Base-by-base conservation (phyloP, 1,140 invertebrate species). In the Neodiprion pinetum region DNA sequence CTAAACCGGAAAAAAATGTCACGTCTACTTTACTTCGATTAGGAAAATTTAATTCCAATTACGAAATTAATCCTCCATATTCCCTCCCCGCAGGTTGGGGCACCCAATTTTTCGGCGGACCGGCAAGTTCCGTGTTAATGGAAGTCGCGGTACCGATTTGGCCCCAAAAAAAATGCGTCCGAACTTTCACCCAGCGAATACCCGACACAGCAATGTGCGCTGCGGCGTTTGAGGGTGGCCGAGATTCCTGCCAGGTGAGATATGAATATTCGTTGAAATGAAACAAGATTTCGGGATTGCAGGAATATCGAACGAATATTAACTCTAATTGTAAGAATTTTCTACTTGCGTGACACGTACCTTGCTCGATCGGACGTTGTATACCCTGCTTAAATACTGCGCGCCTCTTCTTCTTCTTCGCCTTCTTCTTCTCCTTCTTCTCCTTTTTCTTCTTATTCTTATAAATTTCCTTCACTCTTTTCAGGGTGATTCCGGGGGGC, bases 401-500 rank as follows among this genome's bases (percentile, higher is more conserved):
- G 28, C 28, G 5, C 28, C 28, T 40, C 28, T 40, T 40, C 28
- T 40, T 40, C 28, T 40, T 40, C 28, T 40, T 40, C 28, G 0
- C 0, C 28, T 40, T 40, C 28, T 40, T 40, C 28, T 4, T 40
- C 28, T 40, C 0, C 28, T 40, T 40, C 5, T 40, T 40, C 28
- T 40, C 5, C 28, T 40, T 40, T 1, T 40, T 40, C 28, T 40
- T 40, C 28, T 5, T n/a, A 66, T n/a, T 66, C 4, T 66, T 21
- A 66, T n/a, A 40, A 40, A 40, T 5, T 40, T 40, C 5, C 28
- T 40, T 40, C 5, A 5, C 28, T 40, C 28, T 40, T 40, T 40
- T 40, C 81, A 95, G 94, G 94, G 95, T 48, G 95, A 96, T 85
- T 96, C 94, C 48, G 96, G 96, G 40, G 95, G 96, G 17, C 96